Percentiles rank a stretch among this genome's conserved stretches.
These are phyloP conservation scores for Chymomyza costata DNA, from an alignment of 1,140 invertebrate genomes.

Conservation along the genomic window DNA sequence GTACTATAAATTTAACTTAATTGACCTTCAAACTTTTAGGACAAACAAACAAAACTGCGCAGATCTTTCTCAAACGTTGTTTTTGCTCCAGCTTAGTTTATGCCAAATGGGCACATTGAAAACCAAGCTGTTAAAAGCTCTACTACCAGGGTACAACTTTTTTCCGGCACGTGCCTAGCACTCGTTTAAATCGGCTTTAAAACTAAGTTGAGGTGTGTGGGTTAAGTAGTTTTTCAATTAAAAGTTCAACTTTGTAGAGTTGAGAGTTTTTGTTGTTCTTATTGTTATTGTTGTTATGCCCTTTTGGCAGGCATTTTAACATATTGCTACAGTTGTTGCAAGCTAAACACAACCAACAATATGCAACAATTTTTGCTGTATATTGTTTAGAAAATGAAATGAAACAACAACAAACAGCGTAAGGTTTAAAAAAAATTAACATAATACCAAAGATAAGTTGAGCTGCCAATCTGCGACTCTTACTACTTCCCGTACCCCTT, in stretches of 20 bases:
- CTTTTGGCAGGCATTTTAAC: too few species aligned
- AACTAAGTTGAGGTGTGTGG: conserved; percentile 21
- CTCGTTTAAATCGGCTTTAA: conserved; percentile 26
- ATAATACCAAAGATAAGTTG: conserved; percentile 19
- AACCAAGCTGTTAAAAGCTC: too few species aligned
- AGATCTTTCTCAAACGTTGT: too few species aligned
- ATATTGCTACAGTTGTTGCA: conserved; percentile 5
- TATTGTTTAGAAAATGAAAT: conserved; percentile 40
- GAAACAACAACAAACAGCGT: conserved; percentile 34
- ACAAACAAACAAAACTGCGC: too few species aligned
- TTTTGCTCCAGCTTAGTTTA: too few species aligned
- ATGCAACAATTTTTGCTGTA: conserved; percentile 1
- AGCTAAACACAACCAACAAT: background rate
- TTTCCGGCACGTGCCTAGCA: conserved; percentile 18
- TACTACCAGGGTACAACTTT: too few species aligned
- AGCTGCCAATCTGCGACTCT: too few species aligned
- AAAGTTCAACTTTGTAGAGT: conserved; percentile 40
- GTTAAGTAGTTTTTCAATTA: conserved; percentile 41
- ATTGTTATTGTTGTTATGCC: too few species aligned
- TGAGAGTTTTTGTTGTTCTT: conserved; percentile 12
- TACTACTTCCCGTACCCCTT: too few species aligned
- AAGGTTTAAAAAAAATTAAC: conserved; percentile 27
- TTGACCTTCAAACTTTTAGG: too few species aligned
- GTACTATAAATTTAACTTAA: too few species aligned
- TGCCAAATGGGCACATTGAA: too few species aligned